Evolutionary conservation across 2,797 vertebrate species (phyloP).

Genomic region (Rhinella marina): DNA sequence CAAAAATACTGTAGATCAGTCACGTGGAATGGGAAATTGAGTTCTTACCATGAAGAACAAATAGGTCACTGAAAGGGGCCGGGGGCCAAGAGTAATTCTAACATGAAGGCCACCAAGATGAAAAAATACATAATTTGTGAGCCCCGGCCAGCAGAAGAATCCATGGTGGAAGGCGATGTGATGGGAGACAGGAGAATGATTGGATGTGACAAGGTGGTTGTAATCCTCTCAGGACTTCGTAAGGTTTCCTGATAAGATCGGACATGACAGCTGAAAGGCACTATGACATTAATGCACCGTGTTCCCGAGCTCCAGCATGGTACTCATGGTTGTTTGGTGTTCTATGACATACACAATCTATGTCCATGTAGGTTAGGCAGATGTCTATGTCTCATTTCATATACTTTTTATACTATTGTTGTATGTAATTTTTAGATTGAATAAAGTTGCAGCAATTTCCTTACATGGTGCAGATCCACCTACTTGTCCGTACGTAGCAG

Average conservation of each 20-base stretch:
- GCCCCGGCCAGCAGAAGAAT: conserved; percentile 10
- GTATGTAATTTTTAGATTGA: too few relatives aligned
- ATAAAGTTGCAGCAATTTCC: too few relatives aligned
- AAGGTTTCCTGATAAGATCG: neutral
- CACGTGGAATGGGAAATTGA: neutral
- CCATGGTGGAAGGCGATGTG: conserved; percentile 4
- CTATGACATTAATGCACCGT: conserved; percentile 8
- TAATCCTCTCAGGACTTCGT: conserved; percentile 29
- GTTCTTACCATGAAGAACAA: conserved; percentile 42
- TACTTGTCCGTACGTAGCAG: too few relatives aligned
- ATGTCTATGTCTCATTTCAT: neutral
- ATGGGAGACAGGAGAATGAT: conserved; percentile 13
- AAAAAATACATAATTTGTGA: neutral
- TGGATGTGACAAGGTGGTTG: conserved; percentile 43
- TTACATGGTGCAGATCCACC: neutral
- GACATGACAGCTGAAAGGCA: conserved; percentile 42
- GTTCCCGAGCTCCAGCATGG: neutral
- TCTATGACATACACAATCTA: conserved; percentile 21
- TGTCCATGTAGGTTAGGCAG: neutral
- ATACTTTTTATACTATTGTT: too few relatives aligned
- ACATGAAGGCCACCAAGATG: neutral
- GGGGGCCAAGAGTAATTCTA: neutral
- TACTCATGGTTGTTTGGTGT: conserved; percentile 22
- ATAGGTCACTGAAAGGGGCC: conserved; percentile 20
- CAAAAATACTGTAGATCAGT: conserved; percentile 45